phyloP scores from a whole-genome alignment of 2,888 invertebrate species.

The Patella caerulea region DNA sequence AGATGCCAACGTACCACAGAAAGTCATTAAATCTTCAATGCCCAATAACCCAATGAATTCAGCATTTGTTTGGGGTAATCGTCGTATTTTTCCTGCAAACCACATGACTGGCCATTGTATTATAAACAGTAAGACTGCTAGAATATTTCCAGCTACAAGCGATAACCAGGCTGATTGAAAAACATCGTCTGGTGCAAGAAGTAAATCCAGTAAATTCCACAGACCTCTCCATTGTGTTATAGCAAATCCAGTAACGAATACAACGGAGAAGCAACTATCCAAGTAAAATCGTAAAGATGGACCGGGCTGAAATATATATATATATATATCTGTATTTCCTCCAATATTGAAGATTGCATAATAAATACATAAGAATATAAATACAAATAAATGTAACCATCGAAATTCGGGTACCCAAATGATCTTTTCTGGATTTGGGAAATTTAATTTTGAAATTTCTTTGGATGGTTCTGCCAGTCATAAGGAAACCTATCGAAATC shows the following conservation, averaged over 20 bases:
- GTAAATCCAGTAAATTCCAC: neutral
- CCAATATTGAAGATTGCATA: too few species aligned
- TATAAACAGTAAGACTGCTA: neutral
- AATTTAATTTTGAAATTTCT: too few species aligned
- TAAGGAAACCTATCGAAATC: too few species aligned
- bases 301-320: neutral
- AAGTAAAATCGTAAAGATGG: neutral
- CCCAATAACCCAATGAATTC: neutral
- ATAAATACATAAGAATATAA: too few species aligned
- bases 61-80: neutral
- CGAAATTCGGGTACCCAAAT: too few species aligned
- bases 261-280: neutral
- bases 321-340: too few species aligned
- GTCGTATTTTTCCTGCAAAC: neutral
- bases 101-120: neutral
- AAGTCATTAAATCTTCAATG: neutral
- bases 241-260: neutral
- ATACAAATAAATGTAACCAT: too few species aligned
- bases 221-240: neutral
- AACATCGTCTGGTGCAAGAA: neutral
- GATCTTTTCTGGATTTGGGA: too few species aligned
- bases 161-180: neutral
- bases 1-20: neutral
- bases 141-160: neutral
- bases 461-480: too few species aligned